Conservation (phyloP, 2,797 vertebrate species). For the Clarias platycephalus region DNA sequence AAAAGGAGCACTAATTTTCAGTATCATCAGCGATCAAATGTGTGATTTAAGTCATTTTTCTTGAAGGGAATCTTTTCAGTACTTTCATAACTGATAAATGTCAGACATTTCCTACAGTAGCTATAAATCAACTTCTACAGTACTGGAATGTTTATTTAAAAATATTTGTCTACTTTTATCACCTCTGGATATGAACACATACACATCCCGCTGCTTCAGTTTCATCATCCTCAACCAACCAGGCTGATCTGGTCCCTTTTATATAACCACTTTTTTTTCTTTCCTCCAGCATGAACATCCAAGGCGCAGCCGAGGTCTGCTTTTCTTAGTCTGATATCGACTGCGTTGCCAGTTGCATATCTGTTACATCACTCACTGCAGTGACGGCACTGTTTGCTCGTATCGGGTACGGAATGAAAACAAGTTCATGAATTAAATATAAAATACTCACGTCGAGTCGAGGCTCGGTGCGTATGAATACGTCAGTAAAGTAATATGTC, state of each 20-base stretch:
- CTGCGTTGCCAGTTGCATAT: conserved; percentile 70
- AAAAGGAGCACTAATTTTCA: not conserved
- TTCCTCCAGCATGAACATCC: conserved; percentile 64
- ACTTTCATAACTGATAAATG: not conserved
- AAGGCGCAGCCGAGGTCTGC: conserved; percentile 50
- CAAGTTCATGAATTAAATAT: conserved; percentile 44
- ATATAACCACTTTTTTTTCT: conserved; percentile 56
- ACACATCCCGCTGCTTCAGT: conserved; percentile 64
- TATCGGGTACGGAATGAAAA: conserved; percentile 28
- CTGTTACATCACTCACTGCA: conserved; percentile 73
- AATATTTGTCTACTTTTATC: not conserved
- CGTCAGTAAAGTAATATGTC: conserved; percentile 19
- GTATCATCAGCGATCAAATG: too few species aligned
- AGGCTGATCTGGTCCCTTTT: conserved; percentile 57
- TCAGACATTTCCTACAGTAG: too few species aligned
- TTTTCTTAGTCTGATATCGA: conserved; percentile 60
- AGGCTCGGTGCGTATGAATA: conserved; percentile 26
- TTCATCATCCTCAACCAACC: conserved; percentile 68
- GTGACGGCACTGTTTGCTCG: conserved; percentile 25
- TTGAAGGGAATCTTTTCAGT: not conserved
- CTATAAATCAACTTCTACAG: too few species aligned
- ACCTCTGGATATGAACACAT: conserved; percentile 1
- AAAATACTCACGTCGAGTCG: conserved; percentile 16
- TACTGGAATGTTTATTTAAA: not conserved
- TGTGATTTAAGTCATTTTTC: not conserved